Percentiles rank a stretch among this genome's conserved stretches.
Conservation (phyloP, 2,888 invertebrate species). For the Phorcus lineatus region DNA sequence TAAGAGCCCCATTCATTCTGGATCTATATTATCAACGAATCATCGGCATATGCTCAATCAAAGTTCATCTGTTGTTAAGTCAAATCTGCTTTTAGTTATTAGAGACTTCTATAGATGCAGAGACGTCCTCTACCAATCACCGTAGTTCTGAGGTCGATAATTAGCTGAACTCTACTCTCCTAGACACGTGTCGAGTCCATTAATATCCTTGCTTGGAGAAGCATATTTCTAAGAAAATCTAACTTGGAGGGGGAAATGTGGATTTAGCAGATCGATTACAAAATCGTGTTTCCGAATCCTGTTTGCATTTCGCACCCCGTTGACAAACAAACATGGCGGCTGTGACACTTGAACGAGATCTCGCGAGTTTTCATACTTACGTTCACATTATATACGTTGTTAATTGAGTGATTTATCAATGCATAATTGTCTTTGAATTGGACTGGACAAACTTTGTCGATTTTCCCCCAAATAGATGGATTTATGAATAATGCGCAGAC, state of each 20-base stretch:
- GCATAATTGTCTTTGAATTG: neutral
- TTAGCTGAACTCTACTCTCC: neutral
- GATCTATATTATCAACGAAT: neutral
- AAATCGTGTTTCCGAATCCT: slow-evolving; percentile 5
- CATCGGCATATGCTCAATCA: neutral
- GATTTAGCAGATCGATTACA: neutral
- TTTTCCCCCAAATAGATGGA: too few relatives aligned
- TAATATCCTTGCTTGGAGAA: neutral
- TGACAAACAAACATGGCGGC: slow-evolving; percentile 2
- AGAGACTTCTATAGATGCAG: neutral
- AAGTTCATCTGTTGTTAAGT: slow-evolving; percentile 10
- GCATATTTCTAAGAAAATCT: slow-evolving; percentile 6
- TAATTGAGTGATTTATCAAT: neutral
- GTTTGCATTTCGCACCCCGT: slow-evolving; percentile 4
- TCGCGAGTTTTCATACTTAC: slow-evolving; percentile 10
- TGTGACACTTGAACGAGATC: neutral
- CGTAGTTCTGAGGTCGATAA: neutral
- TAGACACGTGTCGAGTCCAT: neutral
- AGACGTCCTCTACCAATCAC: neutral
- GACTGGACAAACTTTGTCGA: neutral
- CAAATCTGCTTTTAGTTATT: neutral
- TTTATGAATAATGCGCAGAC: too few relatives aligned
- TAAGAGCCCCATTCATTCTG: neutral
- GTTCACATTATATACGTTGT: neutral
- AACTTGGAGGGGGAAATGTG: neutral